Percentiles rank a stretch among this genome's conserved stretches.
Evolutionary conservation across 2,888 invertebrate genomes (phyloP).

Genomic region (Drosophila parthenogenetica): DNA sequence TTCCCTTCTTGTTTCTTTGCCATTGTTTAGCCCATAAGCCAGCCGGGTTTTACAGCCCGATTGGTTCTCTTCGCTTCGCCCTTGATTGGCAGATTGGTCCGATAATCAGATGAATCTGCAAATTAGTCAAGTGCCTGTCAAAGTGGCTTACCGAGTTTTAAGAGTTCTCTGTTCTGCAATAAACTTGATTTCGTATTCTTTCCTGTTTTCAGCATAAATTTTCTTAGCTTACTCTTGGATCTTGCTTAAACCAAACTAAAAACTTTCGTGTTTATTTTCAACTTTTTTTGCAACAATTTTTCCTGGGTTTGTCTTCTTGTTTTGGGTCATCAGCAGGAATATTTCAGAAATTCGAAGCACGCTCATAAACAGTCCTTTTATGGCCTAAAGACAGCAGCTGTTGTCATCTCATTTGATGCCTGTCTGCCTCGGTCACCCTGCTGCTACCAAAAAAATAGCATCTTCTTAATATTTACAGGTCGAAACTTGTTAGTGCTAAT

Average conservation of each 20-base stretch:
- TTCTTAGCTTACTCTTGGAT: background rate
- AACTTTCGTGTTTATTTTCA: background rate
- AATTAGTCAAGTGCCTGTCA: conserved; percentile 29
- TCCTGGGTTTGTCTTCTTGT: background rate
- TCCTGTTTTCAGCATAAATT: background rate
- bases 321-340: conserved; percentile 10
- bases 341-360: conserved; percentile 54
- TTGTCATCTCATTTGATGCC: conserved; percentile 32
- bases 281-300: background rate
- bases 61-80: conserved; percentile 9
- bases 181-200: background rate
- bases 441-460: conserved; percentile 19
- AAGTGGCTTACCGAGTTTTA: conserved; percentile 21
- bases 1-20: background rate
- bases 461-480: conserved; percentile 55
- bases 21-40: conserved; percentile 13
- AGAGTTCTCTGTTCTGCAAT: background rate
- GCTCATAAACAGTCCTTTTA: conserved; percentile 72
- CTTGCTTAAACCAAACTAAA: background rate
- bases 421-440: background rate
- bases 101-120: conserved; percentile 33
- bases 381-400: conserved; percentile 61
- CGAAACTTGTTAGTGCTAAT: conserved; percentile 45
- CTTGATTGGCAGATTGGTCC: conserved; percentile 3
- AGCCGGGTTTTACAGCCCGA: conserved; percentile 12